A percentile compares a stretch with the other conserved stretches of the same genome.
Evolutionary conservation across 2,888 invertebrate species (phyloP).

Genomic region (Agrenia bidenticulata): DNA sequence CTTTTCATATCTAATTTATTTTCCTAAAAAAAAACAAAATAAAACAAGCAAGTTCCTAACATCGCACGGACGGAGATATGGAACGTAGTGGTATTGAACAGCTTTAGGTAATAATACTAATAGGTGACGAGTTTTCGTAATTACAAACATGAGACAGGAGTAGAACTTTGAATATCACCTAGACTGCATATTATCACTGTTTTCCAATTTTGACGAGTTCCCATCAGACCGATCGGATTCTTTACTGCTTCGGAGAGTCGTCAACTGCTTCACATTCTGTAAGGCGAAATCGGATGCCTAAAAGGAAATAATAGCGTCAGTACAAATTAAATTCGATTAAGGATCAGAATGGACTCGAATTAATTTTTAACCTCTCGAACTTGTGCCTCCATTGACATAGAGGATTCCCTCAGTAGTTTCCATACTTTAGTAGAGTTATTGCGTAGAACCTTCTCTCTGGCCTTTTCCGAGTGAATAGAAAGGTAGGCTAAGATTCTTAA

Average conservation of each 20-base stretch:
- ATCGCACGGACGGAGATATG: too few relatives aligned
- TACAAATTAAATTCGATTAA: slow-evolving; percentile 6
- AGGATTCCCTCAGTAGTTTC: slow-evolving; percentile 35
- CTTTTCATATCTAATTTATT: too few relatives aligned
- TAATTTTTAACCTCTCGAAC: slow-evolving; percentile 25
- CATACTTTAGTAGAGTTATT: slow-evolving; percentile 31
- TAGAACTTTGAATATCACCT: too few relatives aligned
- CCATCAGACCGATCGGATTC: not conserved
- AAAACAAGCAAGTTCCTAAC: too few relatives aligned
- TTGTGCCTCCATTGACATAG: slow-evolving; percentile 24
- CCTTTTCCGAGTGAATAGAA: slow-evolving; percentile 38
- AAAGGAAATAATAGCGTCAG: slow-evolving; percentile 16
- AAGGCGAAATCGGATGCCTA: slow-evolving; percentile 44
- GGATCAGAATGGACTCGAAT: not conserved
- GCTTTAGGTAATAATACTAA: too few relatives aligned
- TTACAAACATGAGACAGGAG: too few relatives aligned
- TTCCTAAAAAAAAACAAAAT: too few relatives aligned
- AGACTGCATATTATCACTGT: slow-evolving; percentile 6
- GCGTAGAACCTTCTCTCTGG: slow-evolving; percentile 34
- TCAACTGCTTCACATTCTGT: slow-evolving; percentile 15
- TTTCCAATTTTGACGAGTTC: not conserved
- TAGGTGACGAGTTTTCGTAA: too few relatives aligned
- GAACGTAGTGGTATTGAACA: too few relatives aligned
- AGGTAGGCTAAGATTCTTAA: slow-evolving; percentile 55
- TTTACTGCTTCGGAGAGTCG: not conserved